Evolutionary conservation across 2,797 vertebrate genomes (phyloP), one percentile per base, ranked within the genome.

Genomic region (Nothura maculosa): DNA sequence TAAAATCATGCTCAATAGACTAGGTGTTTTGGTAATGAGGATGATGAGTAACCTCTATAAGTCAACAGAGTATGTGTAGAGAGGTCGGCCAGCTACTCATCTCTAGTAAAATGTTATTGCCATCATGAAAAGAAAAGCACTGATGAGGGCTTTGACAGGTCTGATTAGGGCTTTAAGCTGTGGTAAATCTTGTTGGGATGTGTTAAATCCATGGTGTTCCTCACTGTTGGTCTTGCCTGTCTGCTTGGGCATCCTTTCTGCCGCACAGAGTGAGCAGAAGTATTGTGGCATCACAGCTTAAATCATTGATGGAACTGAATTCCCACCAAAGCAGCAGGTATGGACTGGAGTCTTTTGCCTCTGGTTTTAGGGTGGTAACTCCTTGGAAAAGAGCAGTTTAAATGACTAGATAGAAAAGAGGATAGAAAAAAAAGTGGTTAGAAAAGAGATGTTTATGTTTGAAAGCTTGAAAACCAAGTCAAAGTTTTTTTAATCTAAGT

Each of bases 1-100:
- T 95, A 92, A 90, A 89, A 72, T 85, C 74, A 7, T 24, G 36
- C 87, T 81, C 73, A 90, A 6, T 19, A 87, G 30, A 72, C 81
- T 58, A 93, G 27, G 50, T 82, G 9, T 61, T 89, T 94, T 81
- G 50, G 42, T 75, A 78, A 85, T 61, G 30, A 52, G 24, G 4
- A 43, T 90, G 45, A 34, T 40, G 8, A 82, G 15, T 63, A 83
- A 55, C 45, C 28, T 90, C 86, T 32, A 21, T 43, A 68, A 79
- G 27, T 0, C 62, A 50, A 34, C 10, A 45, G 64, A 24, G 12
- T 13, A 57, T 34, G 28, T 81, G 28, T 74, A 74, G 58, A 81
- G 22, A 10, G 30, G 15, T 28, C 70, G 63, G 15, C 32, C 73
- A 7, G 67, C 54, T 77, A 38, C 57, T 80, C n/a, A 91, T 80